Percentiles rank a stretch among this genome's conserved stretches.
Conservation (phyloP, 1,140 invertebrate species). For the Hypsibius dujardini region DNA sequence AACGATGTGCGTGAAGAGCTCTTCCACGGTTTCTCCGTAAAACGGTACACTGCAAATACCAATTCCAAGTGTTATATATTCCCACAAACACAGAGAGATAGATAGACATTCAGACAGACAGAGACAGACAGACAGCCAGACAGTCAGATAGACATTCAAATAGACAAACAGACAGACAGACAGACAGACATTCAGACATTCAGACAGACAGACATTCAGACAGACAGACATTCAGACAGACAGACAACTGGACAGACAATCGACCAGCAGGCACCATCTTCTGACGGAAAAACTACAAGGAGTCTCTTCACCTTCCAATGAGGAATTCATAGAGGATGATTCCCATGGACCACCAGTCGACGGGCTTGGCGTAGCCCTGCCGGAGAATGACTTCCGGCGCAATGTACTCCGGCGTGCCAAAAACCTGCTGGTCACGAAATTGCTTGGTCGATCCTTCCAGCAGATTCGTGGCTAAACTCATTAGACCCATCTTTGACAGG, state of each 20-base stretch:
- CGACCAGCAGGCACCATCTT: too few species aligned
- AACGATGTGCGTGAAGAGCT: slow-evolving; percentile 92
- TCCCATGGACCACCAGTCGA: slow-evolving; percentile 99
- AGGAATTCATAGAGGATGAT: slow-evolving; percentile 97
- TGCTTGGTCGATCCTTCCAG: slow-evolving; percentile 89
- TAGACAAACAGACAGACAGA: too few species aligned
- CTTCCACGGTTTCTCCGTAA: slow-evolving; percentile 93
- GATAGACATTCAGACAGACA: too few species aligned
- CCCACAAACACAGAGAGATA: too few species aligned
- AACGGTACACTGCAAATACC: slow-evolving; percentile 72
- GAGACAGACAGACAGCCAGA: too few species aligned
- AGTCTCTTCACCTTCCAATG: slow-evolving; percentile 39
- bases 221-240: too few species aligned
- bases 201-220: too few species aligned
- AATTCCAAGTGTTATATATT: too few species aligned
- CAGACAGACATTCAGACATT: too few species aligned
- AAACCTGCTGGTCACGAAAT: slow-evolving; percentile 96
- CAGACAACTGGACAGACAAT: too few species aligned
- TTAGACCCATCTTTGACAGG: slow-evolving; percentile 92
- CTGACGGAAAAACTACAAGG: too few species aligned
- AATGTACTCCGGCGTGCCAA: slow-evolving; percentile 86
- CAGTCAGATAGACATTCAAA: too few species aligned
- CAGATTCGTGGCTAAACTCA: slow-evolving; percentile 93
- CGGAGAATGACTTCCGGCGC: slow-evolving; percentile 75
- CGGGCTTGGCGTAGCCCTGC: slow-evolving; percentile 78